These are phyloP conservation scores for Cerastis leucographa DNA, from an alignment of 2,888 invertebrate genomes.

Conservation along the genomic window DNA sequence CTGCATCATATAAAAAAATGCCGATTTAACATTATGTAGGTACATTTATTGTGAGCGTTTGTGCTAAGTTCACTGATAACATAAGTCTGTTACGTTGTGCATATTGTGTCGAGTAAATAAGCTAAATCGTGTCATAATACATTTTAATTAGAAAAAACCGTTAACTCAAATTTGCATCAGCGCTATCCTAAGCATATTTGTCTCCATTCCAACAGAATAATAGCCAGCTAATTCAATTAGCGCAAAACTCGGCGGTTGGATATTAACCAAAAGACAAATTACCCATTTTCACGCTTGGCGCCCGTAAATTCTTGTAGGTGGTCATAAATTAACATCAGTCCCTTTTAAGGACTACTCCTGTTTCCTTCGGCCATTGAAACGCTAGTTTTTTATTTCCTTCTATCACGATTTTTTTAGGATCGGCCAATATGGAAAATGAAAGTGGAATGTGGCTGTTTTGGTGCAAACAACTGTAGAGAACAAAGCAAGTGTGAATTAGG, in stretches of 20 bases:
- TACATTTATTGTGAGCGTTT: background rate
- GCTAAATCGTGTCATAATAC: background rate
- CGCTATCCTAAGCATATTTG: constrained; percentile 57
- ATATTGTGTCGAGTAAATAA: too few relatives aligned
- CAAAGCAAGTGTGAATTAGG: constrained; percentile 13
- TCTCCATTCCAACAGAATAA: constrained; percentile 68
- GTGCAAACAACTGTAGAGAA: background rate
- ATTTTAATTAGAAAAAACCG: background rate
- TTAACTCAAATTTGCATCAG: constrained; percentile 16
- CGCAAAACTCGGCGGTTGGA: constrained; percentile 75
- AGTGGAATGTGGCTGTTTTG: constrained; percentile 1
- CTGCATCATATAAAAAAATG: too few relatives aligned
- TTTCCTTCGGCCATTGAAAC: constrained; percentile 48
- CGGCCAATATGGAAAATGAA: constrained; percentile 41
- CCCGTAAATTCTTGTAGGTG: constrained; percentile 81
- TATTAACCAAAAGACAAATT: constrained; percentile 86
- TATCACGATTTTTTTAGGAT: constrained; percentile 62
- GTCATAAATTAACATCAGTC: constrained; percentile 75
- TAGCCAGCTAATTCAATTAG: constrained; percentile 84
- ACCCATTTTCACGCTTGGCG: constrained; percentile 82
- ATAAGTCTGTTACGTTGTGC: background rate
- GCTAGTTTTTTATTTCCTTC: constrained; percentile 56
- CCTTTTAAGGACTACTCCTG: constrained; percentile 65
- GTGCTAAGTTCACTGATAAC: background rate
- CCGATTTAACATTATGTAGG: background rate